Evolutionary conservation across 2,113 vertebrate genomes (phyloP).

Genomic region (Caretta caretta): DNA sequence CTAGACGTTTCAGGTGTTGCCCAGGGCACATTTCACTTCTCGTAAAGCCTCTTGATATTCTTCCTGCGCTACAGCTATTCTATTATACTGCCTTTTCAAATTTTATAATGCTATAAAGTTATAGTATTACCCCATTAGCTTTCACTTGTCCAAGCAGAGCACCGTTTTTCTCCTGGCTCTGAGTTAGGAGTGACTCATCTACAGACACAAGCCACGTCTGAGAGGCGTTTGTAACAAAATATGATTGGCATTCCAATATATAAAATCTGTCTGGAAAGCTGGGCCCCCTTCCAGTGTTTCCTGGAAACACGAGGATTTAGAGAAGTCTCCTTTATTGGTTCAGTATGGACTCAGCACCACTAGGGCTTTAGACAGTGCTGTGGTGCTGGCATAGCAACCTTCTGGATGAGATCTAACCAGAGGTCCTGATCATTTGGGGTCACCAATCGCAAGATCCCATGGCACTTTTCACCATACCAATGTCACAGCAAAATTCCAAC

Average conservation of each 20-base stretch:
- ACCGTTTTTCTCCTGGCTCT: rapidly evolving
- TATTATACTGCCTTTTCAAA: rapidly evolving
- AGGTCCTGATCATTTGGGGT: rapidly evolving
- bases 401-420: background rate
- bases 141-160: rapidly evolving
- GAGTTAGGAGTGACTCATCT: background rate
- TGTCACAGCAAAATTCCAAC: background rate
- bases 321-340: background rate
- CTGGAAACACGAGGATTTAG: slow-evolving; percentile 14
- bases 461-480: background rate
- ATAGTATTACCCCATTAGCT: background rate
- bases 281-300: slow-evolving; percentile 44
- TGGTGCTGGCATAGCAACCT: background rate
- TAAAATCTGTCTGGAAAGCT: background rate
- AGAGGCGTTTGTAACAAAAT: background rate
- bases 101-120: background rate
- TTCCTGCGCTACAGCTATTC: background rate
- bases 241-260: slow-evolving; percentile 16
- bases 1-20: rapidly evolving
- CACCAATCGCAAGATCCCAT: rapidly evolving
- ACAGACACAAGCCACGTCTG: background rate
- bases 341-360: rapidly evolving
- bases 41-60: background rate
- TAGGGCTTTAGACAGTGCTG: rapidly evolving
- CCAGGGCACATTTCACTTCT: rapidly evolving